phyloP scores from a whole-genome alignment of 2,113 vertebrate genomes.

The Labeo catla region DNA sequence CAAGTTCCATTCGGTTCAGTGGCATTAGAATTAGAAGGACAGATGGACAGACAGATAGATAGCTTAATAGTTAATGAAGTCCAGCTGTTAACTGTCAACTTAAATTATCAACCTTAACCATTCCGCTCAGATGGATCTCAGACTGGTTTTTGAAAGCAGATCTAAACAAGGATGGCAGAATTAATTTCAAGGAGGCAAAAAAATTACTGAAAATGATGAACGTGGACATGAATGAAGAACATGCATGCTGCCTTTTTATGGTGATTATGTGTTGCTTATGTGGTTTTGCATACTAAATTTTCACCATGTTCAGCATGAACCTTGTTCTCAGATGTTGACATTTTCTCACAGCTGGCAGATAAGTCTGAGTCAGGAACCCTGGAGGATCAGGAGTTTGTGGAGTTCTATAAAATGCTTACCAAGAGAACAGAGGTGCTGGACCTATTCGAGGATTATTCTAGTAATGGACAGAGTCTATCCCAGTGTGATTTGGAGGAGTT shows the following conservation, averaged over 20 bases:
- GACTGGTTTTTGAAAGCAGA: slow-evolving; percentile 95
- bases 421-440: slow-evolving; percentile 86
- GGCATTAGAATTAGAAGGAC: not conserved
- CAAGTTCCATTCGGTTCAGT: too few species aligned
- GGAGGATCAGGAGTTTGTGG: slow-evolving; percentile 89
- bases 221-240: slow-evolving; percentile 89
- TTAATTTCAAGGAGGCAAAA: slow-evolving; percentile 90
- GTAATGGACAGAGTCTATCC: slow-evolving; percentile 85
- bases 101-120: slow-evolving; percentile 70
- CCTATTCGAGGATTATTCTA: slow-evolving; percentile 87
- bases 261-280: slow-evolving; percentile 63
- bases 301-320: not conserved
- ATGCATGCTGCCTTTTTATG: slow-evolving; percentile 85
- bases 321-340: not conserved
- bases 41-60: not conserved
- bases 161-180: slow-evolving; percentile 92
- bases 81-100: not conserved
- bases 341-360: slow-evolving; percentile 82
- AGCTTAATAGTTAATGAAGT: not conserved
- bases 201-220: slow-evolving; percentile 93
- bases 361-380: slow-evolving; percentile 81
- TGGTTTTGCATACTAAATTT: not conserved
- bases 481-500: slow-evolving; percentile 89
- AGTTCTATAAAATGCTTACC: slow-evolving; percentile 92
- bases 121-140: slow-evolving; percentile 82